phyloP scores from a whole-genome alignment of 2,888 invertebrate species.

The Acleris cristana region DNA sequence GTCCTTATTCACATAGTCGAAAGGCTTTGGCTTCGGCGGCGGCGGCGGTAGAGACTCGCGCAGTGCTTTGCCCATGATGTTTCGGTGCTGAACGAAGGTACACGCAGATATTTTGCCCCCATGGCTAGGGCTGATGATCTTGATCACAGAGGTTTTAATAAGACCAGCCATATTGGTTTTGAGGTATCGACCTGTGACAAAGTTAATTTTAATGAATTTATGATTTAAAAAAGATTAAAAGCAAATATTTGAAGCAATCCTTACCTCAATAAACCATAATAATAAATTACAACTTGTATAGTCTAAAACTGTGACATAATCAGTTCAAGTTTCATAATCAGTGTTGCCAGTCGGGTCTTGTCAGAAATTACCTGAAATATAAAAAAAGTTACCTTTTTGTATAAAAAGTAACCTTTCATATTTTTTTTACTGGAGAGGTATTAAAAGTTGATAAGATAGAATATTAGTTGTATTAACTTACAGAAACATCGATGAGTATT shows the following conservation, averaged over 20 bases:
- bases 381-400: too few relatives aligned
- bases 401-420: too few relatives aligned
- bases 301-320: conserved; percentile 72
- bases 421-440: too few relatives aligned
- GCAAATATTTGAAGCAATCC: conserved; percentile 37
- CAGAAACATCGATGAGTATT: too few relatives aligned
- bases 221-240: not conserved
- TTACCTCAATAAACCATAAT: conserved; percentile 67
- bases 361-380: too few relatives aligned
- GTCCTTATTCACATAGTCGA: conserved; percentile 88
- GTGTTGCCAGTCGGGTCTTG: too few relatives aligned
- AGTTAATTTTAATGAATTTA: conserved; percentile 2
- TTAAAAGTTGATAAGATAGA: too few relatives aligned
- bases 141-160: conserved; percentile 67
- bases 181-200: conserved; percentile 37
- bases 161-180: conserved; percentile 65
- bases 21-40: conserved; percentile 87
- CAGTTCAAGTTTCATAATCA: conserved; percentile 42
- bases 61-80: conserved; percentile 83
- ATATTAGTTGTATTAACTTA: too few relatives aligned
- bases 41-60: conserved; percentile 72
- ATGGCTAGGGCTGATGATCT: conserved; percentile 62
- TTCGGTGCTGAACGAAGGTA: conserved; percentile 66
- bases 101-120: conserved; percentile 73
- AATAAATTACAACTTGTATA: conserved; percentile 51